Percentiles rank a stretch among this genome's conserved stretches.
phyloP scores from a whole-genome alignment of 2,888 invertebrate genomes.

The Microctonus aethiopoides region DNA sequence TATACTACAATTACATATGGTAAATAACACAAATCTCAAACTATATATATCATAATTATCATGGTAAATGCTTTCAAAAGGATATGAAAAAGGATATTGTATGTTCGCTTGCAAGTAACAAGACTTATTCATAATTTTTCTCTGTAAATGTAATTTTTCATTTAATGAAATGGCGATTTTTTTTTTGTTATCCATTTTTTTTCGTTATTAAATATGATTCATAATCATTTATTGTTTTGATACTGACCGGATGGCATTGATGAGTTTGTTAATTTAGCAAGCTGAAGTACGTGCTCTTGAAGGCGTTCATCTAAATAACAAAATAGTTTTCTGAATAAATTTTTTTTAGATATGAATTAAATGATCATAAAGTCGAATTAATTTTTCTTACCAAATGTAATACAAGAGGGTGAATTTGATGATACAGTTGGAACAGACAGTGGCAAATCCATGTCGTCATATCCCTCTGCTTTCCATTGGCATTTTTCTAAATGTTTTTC shows the following conservation, averaged over 20 bases:
- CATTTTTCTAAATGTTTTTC: conserved; percentile 68
- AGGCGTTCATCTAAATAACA: conserved; percentile 65
- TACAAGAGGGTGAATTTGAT: conserved; percentile 55
- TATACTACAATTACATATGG: background rate
- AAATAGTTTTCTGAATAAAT: conserved; percentile 25
- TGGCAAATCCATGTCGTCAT: conserved; percentile 65
- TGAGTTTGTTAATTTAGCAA: conserved; percentile 53
- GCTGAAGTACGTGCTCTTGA: conserved; percentile 60
- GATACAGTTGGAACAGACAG: conserved; percentile 65
- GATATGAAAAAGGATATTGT: conserved; percentile 66
- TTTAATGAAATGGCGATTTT: conserved; percentile 17
- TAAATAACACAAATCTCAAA: background rate
- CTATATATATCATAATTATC: background rate
- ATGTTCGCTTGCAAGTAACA: conserved; percentile 54
- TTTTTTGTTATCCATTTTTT: no score
- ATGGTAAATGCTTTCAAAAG: conserved; percentile 50
- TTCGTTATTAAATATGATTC: background rate
- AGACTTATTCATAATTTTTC: conserved; percentile 50
- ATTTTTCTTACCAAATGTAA: conserved; percentile 59
- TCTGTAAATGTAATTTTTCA: conserved; percentile 61
- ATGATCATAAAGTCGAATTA: background rate
- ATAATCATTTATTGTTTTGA: background rate
- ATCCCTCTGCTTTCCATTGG: conserved; percentile 68
- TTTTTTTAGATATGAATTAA: background rate
- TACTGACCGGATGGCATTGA: conserved; percentile 58